Base-by-base conservation (phyloP, 2,797 vertebrate genomes). In the Enoplosus armatus region DNA sequence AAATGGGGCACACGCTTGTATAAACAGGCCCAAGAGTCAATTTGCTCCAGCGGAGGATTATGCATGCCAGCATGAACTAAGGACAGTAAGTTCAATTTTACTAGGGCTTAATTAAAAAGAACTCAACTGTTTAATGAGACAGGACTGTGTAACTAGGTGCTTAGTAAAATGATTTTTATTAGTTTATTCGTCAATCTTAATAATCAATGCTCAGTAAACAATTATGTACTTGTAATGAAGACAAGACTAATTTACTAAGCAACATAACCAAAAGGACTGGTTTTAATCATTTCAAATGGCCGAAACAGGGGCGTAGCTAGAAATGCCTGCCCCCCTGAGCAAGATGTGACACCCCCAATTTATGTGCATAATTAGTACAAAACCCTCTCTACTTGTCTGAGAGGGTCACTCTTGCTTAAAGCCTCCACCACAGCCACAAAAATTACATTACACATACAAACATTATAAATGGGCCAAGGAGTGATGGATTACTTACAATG, bases 11-110 rank as follows among this genome's bases (percentile, higher is more conserved):
- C 86, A 90, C 27, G 45, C 77, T 89, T 86, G 77, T 80, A 65
- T 79, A 84, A 88, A 86, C 75, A 87, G 66, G 63, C 72, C 59
- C 54, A 83, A 89, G 74, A 77, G 87, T 90, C 75, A 77, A 33
- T 87, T 85, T 72, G 70, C 86, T 89, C 77, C 70, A 64, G 66
- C 33, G 54, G 64, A 86, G 85, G 77, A 87, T 87, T 80, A 85
- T 73, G n/a, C 43, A 50, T 61, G 70, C 31, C 61, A 61, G 43
- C 39, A 66, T 79, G 75, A 75, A 63, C 55, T 62, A 50, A 59
- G 66, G 55, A 80, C 56, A 75, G 51, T 80, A 67, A 76, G 75
- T 84, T 41, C 24, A 75, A 61, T 85, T 78, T 76, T 73, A 79
- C 18, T 7, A 31, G 8, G 22, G 39, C 47, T 77, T 60, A 39